Base-by-base conservation (phyloP, 2,888 invertebrate species). In the Pediacus dermestoides region DNA sequence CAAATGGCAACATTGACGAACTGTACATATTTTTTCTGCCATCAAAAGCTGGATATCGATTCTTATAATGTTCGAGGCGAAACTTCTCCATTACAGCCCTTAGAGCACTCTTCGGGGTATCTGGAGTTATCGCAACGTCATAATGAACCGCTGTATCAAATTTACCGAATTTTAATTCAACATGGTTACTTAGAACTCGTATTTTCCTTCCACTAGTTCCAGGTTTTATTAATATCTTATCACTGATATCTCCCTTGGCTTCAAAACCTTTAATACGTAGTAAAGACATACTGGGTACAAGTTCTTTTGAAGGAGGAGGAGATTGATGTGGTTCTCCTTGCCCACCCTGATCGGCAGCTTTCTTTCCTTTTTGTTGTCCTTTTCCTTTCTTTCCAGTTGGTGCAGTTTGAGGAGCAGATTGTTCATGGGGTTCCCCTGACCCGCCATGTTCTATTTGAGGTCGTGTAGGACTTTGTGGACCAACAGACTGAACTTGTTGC, bases 111-210 rank as follows among this genome's bases (percentile, higher is more conserved):
- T 81, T 85, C 0, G 87, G 85, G 26, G 66, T 77, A 9, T 86
- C 84, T 0, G 88, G 87, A 1, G 62, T 70, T 18, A 88, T 74
- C 0, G 67, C 72, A 0, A 92, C 84, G 55, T 96, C 95, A 64
- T 96, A 96, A 58, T 96, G 94, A 58, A 75, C 67, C 0, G 75
- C 74, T 1, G 49, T 52, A 3, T 60, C 46, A 3, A 74, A 67
- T 16, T 38, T 44, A 16, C 52, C 50, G 33, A 53, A 33, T 26
- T 1, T 52, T 38, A 34, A 68, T 11, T 71, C 64, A 32, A 88
- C 64, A 64, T 86, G 84, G 57, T 88, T 88, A 0, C 80, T 76
- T 16, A 33, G 58, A 0, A 78, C 68, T 2, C 32, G 48, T 12
- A 59, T 61, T 16, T 11, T 18, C 3, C 66, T 64, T 0, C 80